Conservation (phyloP, 2,113 vertebrate species). For the Poeciliopsis retropinna region DNA sequence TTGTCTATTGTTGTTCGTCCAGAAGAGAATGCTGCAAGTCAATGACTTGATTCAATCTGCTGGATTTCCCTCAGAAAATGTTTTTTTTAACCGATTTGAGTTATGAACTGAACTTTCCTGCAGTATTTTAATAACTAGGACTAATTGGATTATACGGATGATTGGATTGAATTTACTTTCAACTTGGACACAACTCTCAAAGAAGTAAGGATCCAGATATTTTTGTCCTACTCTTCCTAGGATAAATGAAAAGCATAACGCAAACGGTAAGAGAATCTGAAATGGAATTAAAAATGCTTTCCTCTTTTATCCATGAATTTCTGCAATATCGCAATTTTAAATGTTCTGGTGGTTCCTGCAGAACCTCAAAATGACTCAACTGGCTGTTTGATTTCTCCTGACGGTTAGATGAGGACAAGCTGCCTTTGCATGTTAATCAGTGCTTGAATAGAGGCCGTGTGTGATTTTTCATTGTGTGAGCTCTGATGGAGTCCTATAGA, state of each 20-base stretch:
- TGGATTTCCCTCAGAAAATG: too few species aligned
- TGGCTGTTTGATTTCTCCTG: constrained; percentile 59
- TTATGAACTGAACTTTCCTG: too few species aligned
- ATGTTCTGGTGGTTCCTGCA: constrained; percentile 25
- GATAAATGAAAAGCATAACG: background rate
- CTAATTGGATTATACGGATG: too few species aligned
- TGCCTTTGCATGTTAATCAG: constrained; percentile 83
- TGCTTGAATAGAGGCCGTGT: constrained; percentile 71
- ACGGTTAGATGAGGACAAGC: constrained; percentile 73
- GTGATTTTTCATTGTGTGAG: constrained; percentile 81
- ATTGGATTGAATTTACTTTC: too few species aligned
- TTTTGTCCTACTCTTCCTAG: background rate
- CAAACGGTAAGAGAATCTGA: background rate
- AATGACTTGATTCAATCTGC: too few species aligned
- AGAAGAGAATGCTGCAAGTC: too few species aligned
- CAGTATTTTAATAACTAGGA: too few species aligned
- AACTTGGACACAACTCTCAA: background rate
- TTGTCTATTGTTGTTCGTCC: too few species aligned
- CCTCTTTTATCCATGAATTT: constrained; percentile 28
- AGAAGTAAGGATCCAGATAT: background rate
- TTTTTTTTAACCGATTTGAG: too few species aligned
- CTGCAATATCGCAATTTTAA: constrained; percentile 25
- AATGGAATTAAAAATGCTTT: constrained; percentile 18
- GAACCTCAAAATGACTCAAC: constrained; percentile 48
- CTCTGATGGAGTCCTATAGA: constrained; percentile 67